Base-by-base conservation (phyloP, 2,888 invertebrate genomes). In the Piscicola geometra region DNA sequence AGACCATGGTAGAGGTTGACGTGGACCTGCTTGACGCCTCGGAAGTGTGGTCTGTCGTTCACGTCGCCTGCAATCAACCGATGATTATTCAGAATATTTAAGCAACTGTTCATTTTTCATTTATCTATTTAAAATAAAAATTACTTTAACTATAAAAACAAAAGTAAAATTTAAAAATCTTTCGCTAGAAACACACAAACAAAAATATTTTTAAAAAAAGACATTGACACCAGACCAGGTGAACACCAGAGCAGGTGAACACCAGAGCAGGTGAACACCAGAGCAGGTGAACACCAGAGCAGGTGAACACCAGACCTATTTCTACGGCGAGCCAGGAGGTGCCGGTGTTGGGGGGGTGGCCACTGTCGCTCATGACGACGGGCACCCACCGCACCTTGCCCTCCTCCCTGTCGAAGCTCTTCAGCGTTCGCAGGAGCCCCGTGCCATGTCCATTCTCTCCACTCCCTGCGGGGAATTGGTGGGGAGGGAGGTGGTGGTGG, bases 31-130 rank as follows among this genome's bases (percentile, higher is more conserved):
- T 98, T 98, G 2, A 93, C 91, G 0, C 98, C 99, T 0, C 97
- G 94, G 84, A 93, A 93, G 94, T 98, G 99, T 85, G 98, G 98
- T 86, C 99, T 99, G 32, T 93, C 92, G 86, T 99, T 98, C 32
- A 97, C 97, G 81, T 99, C 97, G 71, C 96, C 60, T 56, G 41
- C 15, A 15, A 15, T 41, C 9, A 15, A 41, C 15, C 9, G 41
- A 41, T 41, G 41, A 5, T 41, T n/a, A n/a, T n/a, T n/a, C n/a
- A n/a, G n/a, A n/a, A n/a, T n/a, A n/a, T n/a, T n/a, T n/a, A n/a
- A n/a, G n/a, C n/a, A n/a, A n/a, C n/a, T n/a, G n/a, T n/a, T n/a
- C n/a, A n/a, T n/a, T n/a, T n/a, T n/a, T n/a, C n/a, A n/a, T n/a
- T n/a, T n/a, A n/a, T n/a, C n/a, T n/a, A n/a, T n/a, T n/a, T n/a